Percentiles rank a stretch among this genome's conserved stretches.
phyloP scores from a whole-genome alignment of 1,140 invertebrate genomes.

The Coptotermes formosanus region DNA sequence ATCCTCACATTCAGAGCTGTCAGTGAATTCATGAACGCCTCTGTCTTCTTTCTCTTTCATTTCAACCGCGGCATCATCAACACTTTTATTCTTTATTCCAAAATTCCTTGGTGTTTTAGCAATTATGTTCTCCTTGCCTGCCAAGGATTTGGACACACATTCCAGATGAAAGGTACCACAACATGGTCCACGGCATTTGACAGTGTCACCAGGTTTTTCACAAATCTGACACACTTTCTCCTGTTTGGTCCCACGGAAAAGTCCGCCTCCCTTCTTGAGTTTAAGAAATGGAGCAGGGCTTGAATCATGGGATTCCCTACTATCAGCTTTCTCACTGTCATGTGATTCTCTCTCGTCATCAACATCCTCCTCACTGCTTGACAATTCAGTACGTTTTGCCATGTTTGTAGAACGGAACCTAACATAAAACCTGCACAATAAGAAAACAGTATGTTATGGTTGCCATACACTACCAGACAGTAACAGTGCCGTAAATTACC shows the following conservation, averaged over 20 bases:
- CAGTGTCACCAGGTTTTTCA: constrained; percentile 57
- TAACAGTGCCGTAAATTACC: too few relatives aligned
- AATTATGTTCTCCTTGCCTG: not conserved
- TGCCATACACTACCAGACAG: too few relatives aligned
- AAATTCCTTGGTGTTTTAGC: not conserved
- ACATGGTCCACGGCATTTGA: constrained; percentile 63
- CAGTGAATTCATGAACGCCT: not conserved
- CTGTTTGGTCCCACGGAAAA: constrained; percentile 35
- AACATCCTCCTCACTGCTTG: constrained; percentile 3
- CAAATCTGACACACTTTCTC: constrained; percentile 68
- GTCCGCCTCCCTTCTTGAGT: constrained; percentile 7
- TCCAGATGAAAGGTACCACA: constrained; percentile 53
- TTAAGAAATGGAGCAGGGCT: not conserved
- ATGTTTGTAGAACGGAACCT: not conserved
- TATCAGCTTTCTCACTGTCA: constrained; percentile 17
- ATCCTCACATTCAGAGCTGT: not conserved
- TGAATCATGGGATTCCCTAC: not conserved
- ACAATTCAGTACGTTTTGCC: not conserved
- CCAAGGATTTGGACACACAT: constrained; percentile 45
- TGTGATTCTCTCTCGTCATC: not conserved
- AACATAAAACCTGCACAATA: not conserved
- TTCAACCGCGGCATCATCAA: not conserved
- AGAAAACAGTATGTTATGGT: not conserved
- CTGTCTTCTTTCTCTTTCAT: not conserved
- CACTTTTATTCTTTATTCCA: constrained; percentile 37